These are phyloP conservation scores for Caenorhabditis becei DNA, from an alignment of 2,888 invertebrate genomes.

Conservation along the genomic window DNA sequence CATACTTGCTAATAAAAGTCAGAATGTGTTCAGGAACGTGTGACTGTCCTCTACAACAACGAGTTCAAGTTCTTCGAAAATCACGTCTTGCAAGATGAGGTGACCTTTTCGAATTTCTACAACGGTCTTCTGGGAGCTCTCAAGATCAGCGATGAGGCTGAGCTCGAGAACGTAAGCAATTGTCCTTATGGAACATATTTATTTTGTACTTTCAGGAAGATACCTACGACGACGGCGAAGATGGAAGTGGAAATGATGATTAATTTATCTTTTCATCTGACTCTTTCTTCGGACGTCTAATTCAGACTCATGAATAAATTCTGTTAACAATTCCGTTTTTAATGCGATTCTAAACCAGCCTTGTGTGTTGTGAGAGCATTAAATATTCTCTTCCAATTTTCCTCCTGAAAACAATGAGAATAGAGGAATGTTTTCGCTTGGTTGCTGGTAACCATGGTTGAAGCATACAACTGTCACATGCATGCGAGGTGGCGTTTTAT, in stretches of 20 bases:
- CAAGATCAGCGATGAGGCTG: background rate
- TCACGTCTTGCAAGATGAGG: slow-evolving; percentile 26
- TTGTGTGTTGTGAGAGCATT: no score
- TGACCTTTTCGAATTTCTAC: slow-evolving; percentile 24
- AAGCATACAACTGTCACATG: no score
- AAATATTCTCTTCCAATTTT: no score
- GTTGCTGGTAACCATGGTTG: no score
- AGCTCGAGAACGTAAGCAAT: slow-evolving; percentile 1
- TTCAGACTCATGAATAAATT: no score
- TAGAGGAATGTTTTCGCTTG: no score
- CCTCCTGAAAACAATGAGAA: no score
- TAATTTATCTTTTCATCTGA: background rate
- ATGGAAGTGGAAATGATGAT: background rate
- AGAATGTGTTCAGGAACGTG: slow-evolving; percentile 15
- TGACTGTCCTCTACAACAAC: background rate
- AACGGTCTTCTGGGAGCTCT: slow-evolving; percentile 26
- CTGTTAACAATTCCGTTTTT: background rate
- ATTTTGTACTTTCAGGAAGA: slow-evolving; percentile 14
- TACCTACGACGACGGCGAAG: background rate
- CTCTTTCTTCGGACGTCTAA: background rate
- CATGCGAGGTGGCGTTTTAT: no score
- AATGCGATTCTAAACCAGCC: background rate
- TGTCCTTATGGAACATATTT: no score
- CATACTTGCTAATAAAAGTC: background rate
- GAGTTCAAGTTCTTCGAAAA: slow-evolving; percentile 40